A percentile compares a stretch with the other conserved stretches of the same genome.
Conservation (phyloP, 2,888 invertebrate genomes). For the Scaeva pyrastri region DNA sequence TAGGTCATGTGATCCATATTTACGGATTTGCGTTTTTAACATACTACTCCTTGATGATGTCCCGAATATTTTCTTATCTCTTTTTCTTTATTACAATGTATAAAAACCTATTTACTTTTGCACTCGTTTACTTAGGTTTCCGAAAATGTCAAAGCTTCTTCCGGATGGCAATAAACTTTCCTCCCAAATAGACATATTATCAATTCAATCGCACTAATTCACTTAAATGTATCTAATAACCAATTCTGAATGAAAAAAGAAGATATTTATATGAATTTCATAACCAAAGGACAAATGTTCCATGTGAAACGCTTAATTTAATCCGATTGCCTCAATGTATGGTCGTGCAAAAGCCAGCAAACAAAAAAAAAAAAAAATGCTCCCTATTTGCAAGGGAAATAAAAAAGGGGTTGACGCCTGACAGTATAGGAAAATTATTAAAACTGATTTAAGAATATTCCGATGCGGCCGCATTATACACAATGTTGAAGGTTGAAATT, state of each 20-base stretch:
- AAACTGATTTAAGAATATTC: slow-evolving; percentile 64
- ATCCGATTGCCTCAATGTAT: slow-evolving; percentile 69
- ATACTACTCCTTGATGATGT: not conserved
- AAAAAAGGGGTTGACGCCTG: slow-evolving; percentile 46
- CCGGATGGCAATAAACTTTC: not conserved
- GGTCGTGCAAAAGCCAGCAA: slow-evolving; percentile 33
- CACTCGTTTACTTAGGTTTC: not conserved
- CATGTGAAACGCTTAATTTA: slow-evolving; percentile 71
- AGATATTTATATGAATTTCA: slow-evolving; percentile 48
- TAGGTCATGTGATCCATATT: too few relatives aligned
- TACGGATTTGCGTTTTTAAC: too few relatives aligned
- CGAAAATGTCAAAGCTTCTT: not conserved
- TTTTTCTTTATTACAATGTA: not conserved
- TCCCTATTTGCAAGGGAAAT: slow-evolving; percentile 20
- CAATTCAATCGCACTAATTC: slow-evolving; percentile 55
- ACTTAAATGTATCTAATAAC: slow-evolving; percentile 72
- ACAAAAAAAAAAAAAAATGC: slow-evolving; percentile 37
- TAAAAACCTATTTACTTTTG: not conserved
- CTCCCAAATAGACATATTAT: slow-evolving; percentile 10
- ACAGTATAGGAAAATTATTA: slow-evolving; percentile 52
- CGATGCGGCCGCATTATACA: slow-evolving; percentile 58
- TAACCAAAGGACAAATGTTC: slow-evolving; percentile 71
- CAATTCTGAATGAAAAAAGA: slow-evolving; percentile 43
- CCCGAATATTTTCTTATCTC: not conserved
- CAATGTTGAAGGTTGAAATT: slow-evolving; percentile 38